Evolutionary conservation across 1,140 invertebrate genomes (phyloP).

Genomic region (Euwallacea similis): DNA sequence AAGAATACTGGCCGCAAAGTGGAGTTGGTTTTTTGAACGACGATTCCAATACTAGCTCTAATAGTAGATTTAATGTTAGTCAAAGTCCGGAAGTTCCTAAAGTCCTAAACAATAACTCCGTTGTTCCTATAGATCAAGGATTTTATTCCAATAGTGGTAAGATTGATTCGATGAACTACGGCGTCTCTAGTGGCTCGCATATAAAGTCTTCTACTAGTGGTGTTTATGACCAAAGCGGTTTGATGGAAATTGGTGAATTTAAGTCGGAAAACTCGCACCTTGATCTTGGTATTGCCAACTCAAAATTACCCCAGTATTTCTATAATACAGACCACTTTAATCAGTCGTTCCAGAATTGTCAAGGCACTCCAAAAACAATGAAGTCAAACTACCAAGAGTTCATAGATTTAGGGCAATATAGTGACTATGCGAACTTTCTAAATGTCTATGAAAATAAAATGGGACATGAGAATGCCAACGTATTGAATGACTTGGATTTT

Average conservation of each 20-base stretch:
- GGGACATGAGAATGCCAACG: conserved; percentile 20
- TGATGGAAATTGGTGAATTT: conserved; percentile 35
- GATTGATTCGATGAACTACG: conserved; percentile 33
- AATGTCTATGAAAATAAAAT: conserved; percentile 45
- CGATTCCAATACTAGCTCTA: conserved; percentile 50
- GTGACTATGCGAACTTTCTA: conserved; percentile 46
- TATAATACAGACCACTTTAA: conserved; percentile 37
- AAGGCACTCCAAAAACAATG: conserved; percentile 26
- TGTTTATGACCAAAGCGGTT: conserved; percentile 27
- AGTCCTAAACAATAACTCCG: conserved; percentile 43
- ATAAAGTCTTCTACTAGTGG: conserved; percentile 27
- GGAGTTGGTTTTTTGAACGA: conserved; percentile 46
- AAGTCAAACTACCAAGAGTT: conserved; percentile 44
- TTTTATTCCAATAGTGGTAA: conserved; percentile 35
- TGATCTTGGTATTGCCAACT: conserved; percentile 9
- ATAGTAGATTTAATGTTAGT: conserved; percentile 50
- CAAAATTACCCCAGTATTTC: conserved; percentile 14
- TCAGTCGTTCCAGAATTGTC: conserved; percentile 41
- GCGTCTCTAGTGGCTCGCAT: not conserved
- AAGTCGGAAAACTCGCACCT: conserved; percentile 29
- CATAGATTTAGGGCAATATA: conserved; percentile 44
- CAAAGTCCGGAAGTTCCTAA: conserved; percentile 48
- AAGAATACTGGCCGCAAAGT: conserved; percentile 54
- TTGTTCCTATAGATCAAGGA: conserved; percentile 36
- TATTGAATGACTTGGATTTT: conserved; percentile 48